A percentile compares a stretch with the other conserved stretches of the same genome.
These are phyloP conservation scores for Tromatobia lineatoria DNA, from an alignment of 2,888 invertebrate species.

Conservation along the genomic window DNA sequence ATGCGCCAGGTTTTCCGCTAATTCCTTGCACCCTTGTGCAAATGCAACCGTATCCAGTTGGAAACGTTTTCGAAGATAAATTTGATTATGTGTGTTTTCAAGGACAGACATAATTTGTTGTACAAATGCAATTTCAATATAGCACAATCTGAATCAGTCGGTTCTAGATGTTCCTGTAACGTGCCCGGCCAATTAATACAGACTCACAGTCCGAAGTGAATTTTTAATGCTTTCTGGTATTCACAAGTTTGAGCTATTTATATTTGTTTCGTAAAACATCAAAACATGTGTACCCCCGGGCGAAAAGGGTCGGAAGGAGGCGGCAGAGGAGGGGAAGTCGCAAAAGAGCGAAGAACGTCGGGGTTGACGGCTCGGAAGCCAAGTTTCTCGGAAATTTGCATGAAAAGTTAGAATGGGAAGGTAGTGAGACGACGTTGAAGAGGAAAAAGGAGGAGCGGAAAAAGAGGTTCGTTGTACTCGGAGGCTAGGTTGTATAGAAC, in stretches of 20 bases:
- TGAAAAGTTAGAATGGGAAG: constrained; percentile 29
- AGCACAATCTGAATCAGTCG: not conserved
- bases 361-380: constrained; percentile 26
- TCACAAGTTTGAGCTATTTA: constrained; percentile 5
- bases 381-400: constrained; percentile 24
- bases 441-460: constrained; percentile 23
- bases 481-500: constrained; percentile 21
- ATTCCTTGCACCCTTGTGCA: too few relatives aligned
- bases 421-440: constrained; percentile 24
- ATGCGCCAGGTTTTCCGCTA: too few relatives aligned
- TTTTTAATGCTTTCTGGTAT: constrained; percentile 9
- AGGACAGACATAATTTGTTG: not conserved
- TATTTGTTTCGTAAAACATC: constrained; percentile 21
- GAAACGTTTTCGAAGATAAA: too few relatives aligned
- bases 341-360: constrained; percentile 27
- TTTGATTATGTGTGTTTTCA: too few relatives aligned
- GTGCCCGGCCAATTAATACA: not conserved
- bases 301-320: not conserved
- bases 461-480: constrained; percentile 29
- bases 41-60: too few relatives aligned
- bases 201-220: not conserved
- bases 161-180: not conserved
- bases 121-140: not conserved
- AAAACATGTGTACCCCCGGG: constrained; percentile 15
- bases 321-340: not conserved